phyloP scores from a whole-genome alignment of 2,888 invertebrate species.

The Eretmocerus hayati region DNA sequence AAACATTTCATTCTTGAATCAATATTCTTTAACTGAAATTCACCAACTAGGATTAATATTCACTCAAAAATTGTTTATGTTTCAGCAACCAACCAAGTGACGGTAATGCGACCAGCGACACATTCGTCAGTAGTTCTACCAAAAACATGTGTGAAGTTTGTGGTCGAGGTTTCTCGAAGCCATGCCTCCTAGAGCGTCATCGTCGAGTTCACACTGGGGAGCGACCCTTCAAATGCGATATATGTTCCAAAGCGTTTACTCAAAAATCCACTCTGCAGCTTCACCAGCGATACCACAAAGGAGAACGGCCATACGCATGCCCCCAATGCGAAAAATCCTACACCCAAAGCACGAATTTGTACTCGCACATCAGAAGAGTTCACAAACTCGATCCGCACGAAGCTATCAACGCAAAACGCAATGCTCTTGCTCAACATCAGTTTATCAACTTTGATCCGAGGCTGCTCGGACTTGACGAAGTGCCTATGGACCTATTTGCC shows the following conservation, averaged over 20 bases:
- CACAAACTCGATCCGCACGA: constrained; percentile 34
- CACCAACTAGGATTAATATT: too few relatives aligned
- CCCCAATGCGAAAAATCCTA: constrained; percentile 55
- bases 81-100: constrained; percentile 21
- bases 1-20: too few relatives aligned
- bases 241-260: constrained; percentile 56
- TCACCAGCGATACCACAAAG: constrained; percentile 56
- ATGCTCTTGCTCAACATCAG: too few relatives aligned
- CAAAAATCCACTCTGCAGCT: constrained; percentile 56
- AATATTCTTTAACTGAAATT: too few relatives aligned
- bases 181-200: constrained; percentile 51
- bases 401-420: constrained; percentile 10
- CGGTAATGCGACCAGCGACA: not conserved
- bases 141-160: constrained; percentile 45
- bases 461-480: constrained; percentile 34
- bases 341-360: constrained; percentile 55
- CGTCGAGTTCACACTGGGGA: constrained; percentile 55
- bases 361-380: constrained; percentile 54
- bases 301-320: constrained; percentile 53
- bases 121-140: constrained; percentile 14
- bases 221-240: constrained; percentile 52
- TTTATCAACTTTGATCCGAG: constrained; percentile 28
- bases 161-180: constrained; percentile 51
- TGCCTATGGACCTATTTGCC: constrained; percentile 35
- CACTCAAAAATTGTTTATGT: too few relatives aligned